These are phyloP conservation scores for Petromus typicus DNA, from an alignment of 2,113 vertebrate species.

Conservation along the genomic window DNA sequence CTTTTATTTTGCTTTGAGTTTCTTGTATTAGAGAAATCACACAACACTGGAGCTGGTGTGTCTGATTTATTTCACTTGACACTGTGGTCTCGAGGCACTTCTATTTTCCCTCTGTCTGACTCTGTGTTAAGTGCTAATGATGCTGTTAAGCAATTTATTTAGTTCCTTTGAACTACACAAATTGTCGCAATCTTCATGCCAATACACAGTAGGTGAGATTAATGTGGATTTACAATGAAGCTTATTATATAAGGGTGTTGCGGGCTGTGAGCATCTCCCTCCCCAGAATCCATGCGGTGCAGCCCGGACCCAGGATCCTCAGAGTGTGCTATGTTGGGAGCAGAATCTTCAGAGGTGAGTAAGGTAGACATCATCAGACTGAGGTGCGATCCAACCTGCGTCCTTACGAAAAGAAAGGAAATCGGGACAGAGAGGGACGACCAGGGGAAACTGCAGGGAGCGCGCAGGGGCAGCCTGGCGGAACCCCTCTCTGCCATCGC, in stretches of 20 bases:
- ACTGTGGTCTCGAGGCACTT: not conserved
- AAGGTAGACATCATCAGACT: not conserved
- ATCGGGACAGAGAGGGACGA: not conserved
- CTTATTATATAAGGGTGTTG: too few species aligned
- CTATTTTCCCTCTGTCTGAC: not conserved
- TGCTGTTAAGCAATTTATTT: too few species aligned
- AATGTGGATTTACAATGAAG: not conserved
- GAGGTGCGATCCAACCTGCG: too few species aligned
- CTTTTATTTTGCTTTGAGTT: not conserved
- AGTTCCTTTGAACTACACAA: not conserved
- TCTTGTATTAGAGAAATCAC: not conserved
- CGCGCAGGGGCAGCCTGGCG: too few species aligned
- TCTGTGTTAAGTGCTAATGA: too few species aligned
- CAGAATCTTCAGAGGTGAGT: not conserved
- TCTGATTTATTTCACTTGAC: not conserved
- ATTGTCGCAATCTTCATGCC: too few species aligned
- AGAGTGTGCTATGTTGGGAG: too few species aligned
- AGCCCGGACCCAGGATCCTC: not conserved
- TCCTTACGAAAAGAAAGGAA: not conserved
- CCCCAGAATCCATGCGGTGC: not conserved
- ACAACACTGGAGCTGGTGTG: not conserved
- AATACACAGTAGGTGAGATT: not conserved
- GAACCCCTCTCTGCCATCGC: too few species aligned
- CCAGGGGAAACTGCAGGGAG: fast-evolving
- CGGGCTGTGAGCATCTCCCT: not conserved